Base-by-base conservation (phyloP, 1,140 invertebrate genomes). In the Agrypnia vestita region DNA sequence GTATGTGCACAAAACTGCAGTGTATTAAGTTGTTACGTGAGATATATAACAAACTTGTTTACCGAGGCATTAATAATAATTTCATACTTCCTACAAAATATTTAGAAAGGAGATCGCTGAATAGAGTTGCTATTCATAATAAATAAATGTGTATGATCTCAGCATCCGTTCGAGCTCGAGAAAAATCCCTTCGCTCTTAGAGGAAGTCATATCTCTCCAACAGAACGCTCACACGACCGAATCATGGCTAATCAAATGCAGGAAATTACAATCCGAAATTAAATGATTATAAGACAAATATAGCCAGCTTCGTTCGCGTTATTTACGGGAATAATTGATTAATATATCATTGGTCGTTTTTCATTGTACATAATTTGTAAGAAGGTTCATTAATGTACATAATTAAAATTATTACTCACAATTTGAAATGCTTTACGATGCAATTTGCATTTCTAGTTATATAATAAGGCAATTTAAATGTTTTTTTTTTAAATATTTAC, bases 201-300 rank as follows among this genome's bases (percentile, higher is more conserved):
- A 62, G 59, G 59, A 62, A 62, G 59, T 62, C 59, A 43, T 62
- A 21, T 62, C 7, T 62, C 59, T 62, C 59, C 59, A 25, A 11
- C 19, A 25, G 13, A 61, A 19, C 59, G 11, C 25, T 25, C 59
- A 62, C 13, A 17, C 59, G 25, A 11, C 9, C 59, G 25, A 62
- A 21, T 62, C 59, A 62, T 43, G 6, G 25, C 19, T n/a, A 62
- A 62, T 62, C 59, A 62, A 62, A 62, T 43, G 59, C 59, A 62
- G 59, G 59, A 62, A 62, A 62, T 62, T 62, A 62, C 59, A 13
- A 21, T 62, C 59, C n/a, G 15, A 56, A 17, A 56, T 56, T 17
- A 15, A 56, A 56, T 15, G 19, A 19, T 35, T 35, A 35, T 35
- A 51, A 8, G 8, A 51, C 11, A 51, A 15, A 51, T 51, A 51